phyloP scores from a whole-genome alignment of 2,113 vertebrate species.

The Urocolius indicus region DNA sequence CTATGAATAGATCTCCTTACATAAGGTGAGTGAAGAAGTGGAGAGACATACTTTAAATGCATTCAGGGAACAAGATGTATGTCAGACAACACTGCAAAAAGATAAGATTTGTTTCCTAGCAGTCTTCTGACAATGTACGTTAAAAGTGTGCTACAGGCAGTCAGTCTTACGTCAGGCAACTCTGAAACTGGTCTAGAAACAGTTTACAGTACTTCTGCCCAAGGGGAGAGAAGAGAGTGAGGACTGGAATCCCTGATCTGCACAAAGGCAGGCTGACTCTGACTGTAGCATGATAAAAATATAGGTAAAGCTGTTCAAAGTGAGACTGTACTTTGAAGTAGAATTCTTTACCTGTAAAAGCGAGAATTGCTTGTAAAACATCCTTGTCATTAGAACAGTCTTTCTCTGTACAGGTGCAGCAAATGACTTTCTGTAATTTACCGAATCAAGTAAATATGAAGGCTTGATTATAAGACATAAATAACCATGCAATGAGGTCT shows the following conservation, averaged over 20 bases:
- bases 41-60: not conserved
- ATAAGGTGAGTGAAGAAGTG: not conserved
- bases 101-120: not conserved
- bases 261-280: not conserved
- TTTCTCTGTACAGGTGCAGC: not conserved
- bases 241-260: not conserved
- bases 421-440: not conserved
- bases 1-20: not conserved
- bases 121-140: not conserved
- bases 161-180: not conserved
- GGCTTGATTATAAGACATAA: not conserved
- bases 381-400: not conserved
- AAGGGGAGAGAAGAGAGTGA: not conserved
- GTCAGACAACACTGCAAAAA: not conserved
- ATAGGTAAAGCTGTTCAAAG: not conserved
- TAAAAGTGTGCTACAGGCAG: not conserved
- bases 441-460: not conserved
- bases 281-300: not conserved
- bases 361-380: not conserved
- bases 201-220: not conserved
- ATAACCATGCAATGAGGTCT: not conserved
- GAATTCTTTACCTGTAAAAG: not conserved
- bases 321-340: not conserved
- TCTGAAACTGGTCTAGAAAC: not conserved
- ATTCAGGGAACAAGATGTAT: not conserved